These are phyloP conservation scores for Sturnus vulgaris DNA, from an alignment of 2,113 vertebrate species.

Conservation along the genomic window DNA sequence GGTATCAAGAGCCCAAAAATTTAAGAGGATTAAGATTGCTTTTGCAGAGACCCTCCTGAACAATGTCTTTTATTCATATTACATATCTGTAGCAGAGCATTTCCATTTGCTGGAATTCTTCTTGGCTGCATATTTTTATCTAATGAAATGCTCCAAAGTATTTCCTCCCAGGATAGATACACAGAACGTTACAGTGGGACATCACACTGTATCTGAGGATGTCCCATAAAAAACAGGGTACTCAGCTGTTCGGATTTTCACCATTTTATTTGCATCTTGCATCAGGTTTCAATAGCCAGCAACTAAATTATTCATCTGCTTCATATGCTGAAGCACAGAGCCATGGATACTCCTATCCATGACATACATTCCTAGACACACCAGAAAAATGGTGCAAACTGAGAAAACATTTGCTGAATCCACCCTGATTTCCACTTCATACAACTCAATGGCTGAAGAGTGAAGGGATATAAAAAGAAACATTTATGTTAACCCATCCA, in stretches of 20 bases:
- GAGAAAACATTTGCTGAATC: not conserved
- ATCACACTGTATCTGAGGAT: not conserved
- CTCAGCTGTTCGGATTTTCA: not conserved
- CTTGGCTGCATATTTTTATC: slow-evolving; percentile 39
- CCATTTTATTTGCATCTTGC: not conserved
- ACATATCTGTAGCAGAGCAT: not conserved
- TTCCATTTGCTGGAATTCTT: slow-evolving; percentile 17
- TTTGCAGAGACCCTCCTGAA: not conserved
- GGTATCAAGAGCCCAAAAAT: not conserved
- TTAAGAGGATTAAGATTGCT: not conserved
- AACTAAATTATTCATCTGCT: slow-evolving; percentile 7
- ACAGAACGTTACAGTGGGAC: not conserved
- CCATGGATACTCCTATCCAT: not conserved
- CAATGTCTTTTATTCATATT: not conserved
- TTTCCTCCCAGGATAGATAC: slow-evolving; percentile 29
- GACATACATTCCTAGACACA: not conserved
- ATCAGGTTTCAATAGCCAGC: not conserved
- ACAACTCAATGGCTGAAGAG: not conserved
- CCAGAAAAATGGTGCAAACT: not conserved
- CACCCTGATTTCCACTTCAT: not conserved
- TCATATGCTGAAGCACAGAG: not conserved
- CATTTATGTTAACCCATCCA: not conserved
- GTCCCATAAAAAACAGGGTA: not conserved
- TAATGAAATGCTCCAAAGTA: slow-evolving; percentile 23
- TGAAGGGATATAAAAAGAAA: not conserved